These are phyloP conservation scores for Eidolon dupreanum DNA, from an alignment of 2,797 vertebrate genomes.

Conservation along the genomic window DNA sequence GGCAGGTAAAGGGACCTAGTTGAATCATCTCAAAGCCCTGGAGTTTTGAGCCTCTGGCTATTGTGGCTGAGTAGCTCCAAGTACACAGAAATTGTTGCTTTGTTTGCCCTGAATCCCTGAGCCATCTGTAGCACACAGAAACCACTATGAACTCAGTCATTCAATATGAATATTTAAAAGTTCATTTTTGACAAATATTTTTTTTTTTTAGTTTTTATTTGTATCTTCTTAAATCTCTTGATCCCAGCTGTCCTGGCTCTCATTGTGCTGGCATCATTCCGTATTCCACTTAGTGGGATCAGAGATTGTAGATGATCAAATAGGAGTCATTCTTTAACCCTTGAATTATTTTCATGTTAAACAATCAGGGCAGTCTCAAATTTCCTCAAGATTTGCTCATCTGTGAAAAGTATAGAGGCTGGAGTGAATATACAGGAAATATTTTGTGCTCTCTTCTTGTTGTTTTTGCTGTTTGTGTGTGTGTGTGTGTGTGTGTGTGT, in stretches of 20 bases:
- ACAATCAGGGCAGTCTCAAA: background rate
- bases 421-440: background rate
- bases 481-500: too few species aligned
- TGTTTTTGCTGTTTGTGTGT: background rate
- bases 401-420: background rate
- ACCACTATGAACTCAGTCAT: constrained; percentile 78
- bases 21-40: constrained; percentile 80
- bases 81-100: constrained; percentile 80
- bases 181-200: constrained; percentile 68
- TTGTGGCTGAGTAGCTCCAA: constrained; percentile 74
- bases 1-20: constrained; percentile 78
- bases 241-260: constrained; percentile 73
- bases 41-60: constrained; percentile 80
- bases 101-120: constrained; percentile 79
- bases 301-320: background rate
- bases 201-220: constrained; percentile 73
- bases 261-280: background rate
- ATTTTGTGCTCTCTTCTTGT: background rate
- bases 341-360: background rate
- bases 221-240: constrained; percentile 73
- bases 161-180: constrained; percentile 84
- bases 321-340: background rate
- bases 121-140: constrained; percentile 82
- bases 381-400: background rate
- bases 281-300: background rate